These are phyloP conservation scores for Calyptommatus sinebrachiatus DNA, from an alignment of 2,113 vertebrate species.

Conservation along the genomic window DNA sequence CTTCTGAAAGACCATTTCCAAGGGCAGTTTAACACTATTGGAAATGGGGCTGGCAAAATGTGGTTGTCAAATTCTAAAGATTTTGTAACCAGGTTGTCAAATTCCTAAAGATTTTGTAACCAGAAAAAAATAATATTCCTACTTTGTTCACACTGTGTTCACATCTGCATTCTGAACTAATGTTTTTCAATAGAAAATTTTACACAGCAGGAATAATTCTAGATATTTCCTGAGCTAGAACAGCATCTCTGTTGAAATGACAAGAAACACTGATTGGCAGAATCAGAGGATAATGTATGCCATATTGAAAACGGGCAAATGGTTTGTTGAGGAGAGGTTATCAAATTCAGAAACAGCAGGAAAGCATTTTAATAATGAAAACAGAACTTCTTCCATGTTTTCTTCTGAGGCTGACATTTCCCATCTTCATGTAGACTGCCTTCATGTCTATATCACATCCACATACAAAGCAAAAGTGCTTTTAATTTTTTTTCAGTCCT, in stretches of 20 bases:
- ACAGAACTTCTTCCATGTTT: neutral
- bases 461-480: too few species aligned
- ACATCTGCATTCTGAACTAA: neutral
- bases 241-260: neutral
- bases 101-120: neutral
- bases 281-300: neutral
- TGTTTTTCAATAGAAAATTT: neutral
- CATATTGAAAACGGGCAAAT: neutral
- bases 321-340: neutral
- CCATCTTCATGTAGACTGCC: rapidly evolving
- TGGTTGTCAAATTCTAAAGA: too few species aligned
- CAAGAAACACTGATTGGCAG: too few species aligned
- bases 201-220: neutral
- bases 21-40: too few species aligned
- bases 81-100: too few species aligned
- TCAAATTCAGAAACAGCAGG: neutral
- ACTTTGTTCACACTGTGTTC: neutral
- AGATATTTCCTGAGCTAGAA: neutral
- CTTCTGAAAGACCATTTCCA: too few species aligned
- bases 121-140: neutral
- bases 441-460: too few species aligned
- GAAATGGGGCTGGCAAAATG: too few species aligned
- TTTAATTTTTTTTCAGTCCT: too few species aligned
- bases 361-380: neutral
- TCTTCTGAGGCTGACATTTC: too few species aligned